A percentile compares a stretch with the other conserved stretches of the same genome.
phyloP scores from a whole-genome alignment of 35 echinoderm and acorn worm species.

The Heliocidaris tuberculata region DNA sequence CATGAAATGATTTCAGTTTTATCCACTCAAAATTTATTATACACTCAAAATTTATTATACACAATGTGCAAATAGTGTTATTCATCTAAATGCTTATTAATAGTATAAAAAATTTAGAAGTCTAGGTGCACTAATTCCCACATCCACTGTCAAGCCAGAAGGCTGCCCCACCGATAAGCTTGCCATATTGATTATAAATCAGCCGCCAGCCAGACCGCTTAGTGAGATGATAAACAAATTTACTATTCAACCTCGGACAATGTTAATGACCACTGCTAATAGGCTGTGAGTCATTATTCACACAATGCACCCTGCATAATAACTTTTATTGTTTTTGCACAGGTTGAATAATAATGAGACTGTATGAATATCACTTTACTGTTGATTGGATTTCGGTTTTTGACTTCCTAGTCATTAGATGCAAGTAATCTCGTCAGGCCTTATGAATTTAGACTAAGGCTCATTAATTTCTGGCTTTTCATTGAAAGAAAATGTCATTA shows the following conservation, averaged over 20 bases:
- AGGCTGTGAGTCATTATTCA: background rate
- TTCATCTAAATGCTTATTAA: too few relatives aligned
- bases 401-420: background rate
- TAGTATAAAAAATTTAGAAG: too few relatives aligned
- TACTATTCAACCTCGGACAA: background rate
- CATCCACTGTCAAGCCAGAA: background rate
- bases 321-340: background rate
- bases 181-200: background rate
- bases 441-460: background rate
- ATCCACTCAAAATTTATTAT: too few relatives aligned
- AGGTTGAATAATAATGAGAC: background rate
- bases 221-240: background rate
- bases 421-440: background rate
- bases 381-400: background rate
- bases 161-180: background rate
- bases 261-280: background rate
- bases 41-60: too few relatives aligned
- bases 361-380: background rate
- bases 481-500: background rate
- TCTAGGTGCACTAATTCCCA: background rate
- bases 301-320: background rate
- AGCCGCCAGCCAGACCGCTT: background rate
- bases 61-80: too few relatives aligned
- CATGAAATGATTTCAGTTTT: too few relatives aligned
- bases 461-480: background rate